Base-by-base conservation (phyloP, 2,797 vertebrate species). In the Dendrocincla fuliginosa region DNA sequence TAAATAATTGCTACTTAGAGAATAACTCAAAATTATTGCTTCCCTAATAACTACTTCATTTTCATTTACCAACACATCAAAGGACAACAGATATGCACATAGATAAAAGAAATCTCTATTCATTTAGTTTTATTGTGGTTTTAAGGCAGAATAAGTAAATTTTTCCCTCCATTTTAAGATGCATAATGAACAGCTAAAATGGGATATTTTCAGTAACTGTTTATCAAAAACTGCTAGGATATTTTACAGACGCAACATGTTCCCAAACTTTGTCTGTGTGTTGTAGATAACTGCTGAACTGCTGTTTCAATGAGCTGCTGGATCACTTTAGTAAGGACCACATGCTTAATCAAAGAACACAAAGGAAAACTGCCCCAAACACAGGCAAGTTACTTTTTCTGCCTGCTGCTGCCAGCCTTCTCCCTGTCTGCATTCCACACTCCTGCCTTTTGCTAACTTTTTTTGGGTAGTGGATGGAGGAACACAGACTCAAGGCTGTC, bases 71-170 rank as follows among this genome's bases (percentile, higher is more conserved):
- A 92, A 95, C 92, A 96, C 90, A 86, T 53, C 67, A 91, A 93
- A 81, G 96, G 93, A 96, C 57, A 79, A 83, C 11, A 67, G 89
- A 95, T 93, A 80, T 55, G 52, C 74, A 91, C 73, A 86, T 13
- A 95, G 80, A 93, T 86, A 81, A 77, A 92, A 94, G 77, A 93
- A 77, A 92, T 77, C 63, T 92, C 89, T 86, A 71, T 85, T 84
- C 17, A 74, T 91, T 97, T 92, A 64, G 16, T 68, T 88, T 92
- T 57, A 88, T 78, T 69, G 68, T 6, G 6, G 32, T 90, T 97
- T 98, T 98, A 98, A 98, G 97, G 98, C 97, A 97, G 96, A 96
- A 95, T 92, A 96, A 97, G 60, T 81, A 95, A 42, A 22, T 41
- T 56, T 65, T 18, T 25, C 2, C 52, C 73, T 84, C 71, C 56